Evolutionary conservation across 2,797 vertebrate species (phyloP).

Genomic region (Thaleichthys pacificus): DNA sequence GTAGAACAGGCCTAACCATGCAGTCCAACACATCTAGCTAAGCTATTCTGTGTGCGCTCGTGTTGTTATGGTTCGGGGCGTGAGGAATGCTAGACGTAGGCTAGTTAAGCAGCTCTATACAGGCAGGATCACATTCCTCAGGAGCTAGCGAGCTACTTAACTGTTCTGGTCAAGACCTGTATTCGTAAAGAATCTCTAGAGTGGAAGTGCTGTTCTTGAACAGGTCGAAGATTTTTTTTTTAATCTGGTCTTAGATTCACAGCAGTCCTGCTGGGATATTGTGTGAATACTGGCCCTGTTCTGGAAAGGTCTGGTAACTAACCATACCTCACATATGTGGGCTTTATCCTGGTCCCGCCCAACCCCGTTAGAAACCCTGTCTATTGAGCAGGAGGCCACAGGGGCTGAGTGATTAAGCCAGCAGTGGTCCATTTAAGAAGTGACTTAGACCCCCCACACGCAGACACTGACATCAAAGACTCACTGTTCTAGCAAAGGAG

Average conservation of each 20-base stretch:
- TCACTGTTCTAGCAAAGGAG: not conserved
- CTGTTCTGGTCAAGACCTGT: not conserved
- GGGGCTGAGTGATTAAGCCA: conserved; percentile 4
- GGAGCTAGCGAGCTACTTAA: not conserved
- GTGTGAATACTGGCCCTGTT: not conserved
- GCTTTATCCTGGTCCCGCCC: conserved; percentile 8
- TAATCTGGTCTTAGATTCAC: too few relatives aligned
- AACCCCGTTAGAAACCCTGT: not conserved
- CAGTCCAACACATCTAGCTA: not conserved
- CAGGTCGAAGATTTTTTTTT: too few relatives aligned
- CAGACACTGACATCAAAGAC: conserved; percentile 40
- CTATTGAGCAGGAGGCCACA: not conserved
- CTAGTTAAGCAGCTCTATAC: not conserved
- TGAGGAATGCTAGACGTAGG: not conserved
- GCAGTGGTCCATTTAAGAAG: conserved; percentile 10
- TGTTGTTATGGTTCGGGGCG: too few relatives aligned
- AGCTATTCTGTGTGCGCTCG: not conserved
- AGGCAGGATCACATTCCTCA: not conserved
- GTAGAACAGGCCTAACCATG: not conserved
- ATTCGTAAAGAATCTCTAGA: not conserved
- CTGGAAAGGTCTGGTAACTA: not conserved
- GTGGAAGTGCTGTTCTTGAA: too few relatives aligned
- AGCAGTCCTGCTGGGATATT: too few relatives aligned
- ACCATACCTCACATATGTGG: conserved; percentile 19
- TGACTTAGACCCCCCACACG: conserved; percentile 35